A percentile compares a stretch with the other conserved stretches of the same genome.
phyloP scores from a whole-genome alignment of 2,113 vertebrate species.

The Lichenostomus cassidix region DNA sequence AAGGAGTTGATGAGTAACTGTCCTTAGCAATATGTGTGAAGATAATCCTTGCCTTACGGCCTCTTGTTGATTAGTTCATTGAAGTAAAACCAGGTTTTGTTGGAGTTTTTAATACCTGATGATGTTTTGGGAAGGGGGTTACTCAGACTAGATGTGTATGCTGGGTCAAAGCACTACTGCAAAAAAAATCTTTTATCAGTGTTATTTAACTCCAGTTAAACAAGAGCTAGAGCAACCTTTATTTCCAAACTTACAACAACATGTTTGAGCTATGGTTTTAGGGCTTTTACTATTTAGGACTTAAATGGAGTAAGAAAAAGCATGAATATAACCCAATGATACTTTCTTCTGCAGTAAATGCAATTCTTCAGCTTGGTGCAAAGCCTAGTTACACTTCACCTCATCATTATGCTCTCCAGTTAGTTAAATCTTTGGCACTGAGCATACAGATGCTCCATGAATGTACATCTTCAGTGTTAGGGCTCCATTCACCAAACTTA shows the following conservation, averaged over 20 bases:
- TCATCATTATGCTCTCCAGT: background rate
- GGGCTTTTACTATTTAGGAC: background rate
- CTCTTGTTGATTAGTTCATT: background rate
- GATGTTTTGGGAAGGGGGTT: background rate
- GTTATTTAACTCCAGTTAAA: background rate
- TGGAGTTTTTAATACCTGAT: background rate
- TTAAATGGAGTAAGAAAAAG: background rate
- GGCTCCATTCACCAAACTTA: background rate
- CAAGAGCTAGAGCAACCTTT: background rate
- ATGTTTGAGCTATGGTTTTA: background rate
- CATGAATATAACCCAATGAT: background rate
- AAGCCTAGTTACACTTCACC: background rate
- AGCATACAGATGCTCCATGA: background rate
- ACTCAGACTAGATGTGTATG: background rate
- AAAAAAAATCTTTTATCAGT: background rate
- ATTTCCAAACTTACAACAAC: background rate
- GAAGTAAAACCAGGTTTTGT: background rate
- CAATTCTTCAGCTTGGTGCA: background rate
- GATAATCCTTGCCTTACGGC: background rate
- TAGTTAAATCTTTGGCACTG: background rate
- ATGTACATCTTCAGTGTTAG: background rate
- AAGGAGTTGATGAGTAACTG: background rate
- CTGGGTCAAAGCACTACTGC: background rate
- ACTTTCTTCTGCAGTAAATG: background rate
- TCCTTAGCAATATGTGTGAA: background rate